A percentile compares a stretch with the other conserved stretches of the same genome.
phyloP scores from a whole-genome alignment of 2,797 vertebrate genomes.

The Orestias chungarensis region DNA sequence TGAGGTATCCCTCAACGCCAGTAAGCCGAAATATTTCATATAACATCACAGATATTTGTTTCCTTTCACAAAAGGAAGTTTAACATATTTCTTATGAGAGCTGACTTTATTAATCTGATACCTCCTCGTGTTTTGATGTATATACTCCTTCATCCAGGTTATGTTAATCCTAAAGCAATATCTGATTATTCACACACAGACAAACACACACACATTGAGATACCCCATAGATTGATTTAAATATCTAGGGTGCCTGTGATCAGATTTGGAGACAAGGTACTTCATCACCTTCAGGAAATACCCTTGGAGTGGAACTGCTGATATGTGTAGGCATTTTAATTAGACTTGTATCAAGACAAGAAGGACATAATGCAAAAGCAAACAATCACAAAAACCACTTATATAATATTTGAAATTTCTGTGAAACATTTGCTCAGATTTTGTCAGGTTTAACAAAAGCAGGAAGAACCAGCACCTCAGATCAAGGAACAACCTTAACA shows the following conservation, averaged over 20 bases:
- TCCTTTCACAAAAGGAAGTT: conserved; percentile 5
- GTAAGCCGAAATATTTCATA: not conserved
- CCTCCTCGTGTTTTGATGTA: conserved; percentile 2
- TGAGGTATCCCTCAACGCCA: not conserved
- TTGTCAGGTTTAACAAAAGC: not conserved
- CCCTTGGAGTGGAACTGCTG: not conserved
- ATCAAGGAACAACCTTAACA: not conserved
- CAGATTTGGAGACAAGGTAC: not conserved
- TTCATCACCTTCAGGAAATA: too few species aligned
- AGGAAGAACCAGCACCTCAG: not conserved
- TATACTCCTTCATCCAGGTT: not conserved
- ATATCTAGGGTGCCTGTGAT: not conserved
- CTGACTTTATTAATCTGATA: conserved; percentile 15
- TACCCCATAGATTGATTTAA: not conserved
- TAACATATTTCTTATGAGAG: conserved; percentile 15
- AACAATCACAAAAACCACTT: too few species aligned
- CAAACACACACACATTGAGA: too few species aligned
- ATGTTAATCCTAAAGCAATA: not conserved
- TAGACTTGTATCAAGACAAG: not conserved
- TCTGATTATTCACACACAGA: too few species aligned
- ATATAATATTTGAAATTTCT: not conserved
- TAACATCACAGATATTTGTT: conserved; percentile 2
- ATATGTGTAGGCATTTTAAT: not conserved
- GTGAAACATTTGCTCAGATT: not conserved
- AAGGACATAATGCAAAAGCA: not conserved